These are phyloP conservation scores for Ladona fulva DNA, from an alignment of 1,140 invertebrate species.

Conservation along the genomic window DNA sequence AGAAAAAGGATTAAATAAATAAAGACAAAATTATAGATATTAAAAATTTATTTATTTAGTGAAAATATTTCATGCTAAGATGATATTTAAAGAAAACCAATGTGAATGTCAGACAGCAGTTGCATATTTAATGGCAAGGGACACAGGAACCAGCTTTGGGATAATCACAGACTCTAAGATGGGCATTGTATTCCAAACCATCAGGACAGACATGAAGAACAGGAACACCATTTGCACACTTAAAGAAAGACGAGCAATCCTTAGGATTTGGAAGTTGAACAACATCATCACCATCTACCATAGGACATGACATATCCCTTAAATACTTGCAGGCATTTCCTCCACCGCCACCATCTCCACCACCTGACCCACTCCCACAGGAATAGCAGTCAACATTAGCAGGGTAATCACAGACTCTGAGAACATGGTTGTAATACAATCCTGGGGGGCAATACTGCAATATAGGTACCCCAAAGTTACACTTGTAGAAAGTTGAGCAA, in stretches of 20 bases:
- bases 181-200: constrained; percentile 44
- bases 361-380: background rate
- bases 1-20: too few relatives aligned
- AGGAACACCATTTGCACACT: constrained; percentile 26
- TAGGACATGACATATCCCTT: background rate
- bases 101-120: background rate
- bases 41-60: too few relatives aligned
- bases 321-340: too few relatives aligned
- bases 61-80: too few relatives aligned
- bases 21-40: too few relatives aligned
- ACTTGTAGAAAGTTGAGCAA: constrained; percentile 25
- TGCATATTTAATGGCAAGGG: background rate
- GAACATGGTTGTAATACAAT: constrained; percentile 20
- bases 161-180: constrained; percentile 45
- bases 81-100: too few relatives aligned
- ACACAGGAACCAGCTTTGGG: constrained; percentile 38
- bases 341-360: background rate
- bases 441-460: constrained; percentile 17
- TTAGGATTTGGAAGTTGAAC: constrained; percentile 23
- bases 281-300: background rate
- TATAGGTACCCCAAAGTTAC: constrained; percentile 21
- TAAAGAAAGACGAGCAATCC: constrained; percentile 25
- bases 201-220: constrained; percentile 40
- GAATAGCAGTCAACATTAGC: constrained; percentile 26
- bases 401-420: constrained; percentile 28